Conservation (phyloP, 2,888 invertebrate genomes). For the Sceliomorpha sp. region DNA sequence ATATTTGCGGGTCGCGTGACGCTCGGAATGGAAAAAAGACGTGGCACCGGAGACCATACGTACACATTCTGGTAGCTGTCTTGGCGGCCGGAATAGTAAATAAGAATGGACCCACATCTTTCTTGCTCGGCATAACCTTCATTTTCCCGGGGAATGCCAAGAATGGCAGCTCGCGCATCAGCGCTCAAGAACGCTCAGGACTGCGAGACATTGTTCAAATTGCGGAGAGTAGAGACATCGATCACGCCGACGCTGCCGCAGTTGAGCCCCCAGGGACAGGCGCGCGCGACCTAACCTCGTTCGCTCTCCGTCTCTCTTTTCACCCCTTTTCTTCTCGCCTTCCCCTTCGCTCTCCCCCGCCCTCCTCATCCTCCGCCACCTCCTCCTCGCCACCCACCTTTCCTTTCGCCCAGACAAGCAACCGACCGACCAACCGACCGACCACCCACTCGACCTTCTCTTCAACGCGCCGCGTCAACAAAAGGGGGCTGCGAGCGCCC, state of each 20-base stretch:
- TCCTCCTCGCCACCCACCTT: conserved; percentile 8
- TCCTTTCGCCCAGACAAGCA: conserved; percentile 29
- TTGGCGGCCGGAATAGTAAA: conserved; percentile 65
- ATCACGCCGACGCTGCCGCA: conserved; percentile 66
- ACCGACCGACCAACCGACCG: conserved; percentile 19
- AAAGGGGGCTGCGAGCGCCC: conserved; percentile 16
- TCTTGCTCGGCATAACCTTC: conserved; percentile 67
- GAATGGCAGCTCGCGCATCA: conserved; percentile 63
- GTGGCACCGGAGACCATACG: neutral
- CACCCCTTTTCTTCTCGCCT: conserved; percentile 22
- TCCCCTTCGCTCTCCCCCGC: conserved; percentile 13
- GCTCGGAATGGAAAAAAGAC: conserved; percentile 32
- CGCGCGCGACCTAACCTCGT: conserved; percentile 56
- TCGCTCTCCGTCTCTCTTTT: conserved; percentile 46
- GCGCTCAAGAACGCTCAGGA: conserved; percentile 53
- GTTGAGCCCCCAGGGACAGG: conserved; percentile 70
- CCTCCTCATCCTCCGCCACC: conserved; percentile 16
- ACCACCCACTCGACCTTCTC: conserved; percentile 38
- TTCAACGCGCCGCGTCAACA: conserved; percentile 26
- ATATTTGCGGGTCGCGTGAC: conserved; percentile 29
- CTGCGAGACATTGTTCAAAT: conserved; percentile 75
- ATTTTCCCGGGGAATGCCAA: conserved; percentile 66
- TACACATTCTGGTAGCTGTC: conserved; percentile 20
- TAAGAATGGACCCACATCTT: conserved; percentile 67
- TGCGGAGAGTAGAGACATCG: conserved; percentile 73